phyloP scores from a whole-genome alignment of 1,140 invertebrate genomes.

The Caerostris darwini region DNA sequence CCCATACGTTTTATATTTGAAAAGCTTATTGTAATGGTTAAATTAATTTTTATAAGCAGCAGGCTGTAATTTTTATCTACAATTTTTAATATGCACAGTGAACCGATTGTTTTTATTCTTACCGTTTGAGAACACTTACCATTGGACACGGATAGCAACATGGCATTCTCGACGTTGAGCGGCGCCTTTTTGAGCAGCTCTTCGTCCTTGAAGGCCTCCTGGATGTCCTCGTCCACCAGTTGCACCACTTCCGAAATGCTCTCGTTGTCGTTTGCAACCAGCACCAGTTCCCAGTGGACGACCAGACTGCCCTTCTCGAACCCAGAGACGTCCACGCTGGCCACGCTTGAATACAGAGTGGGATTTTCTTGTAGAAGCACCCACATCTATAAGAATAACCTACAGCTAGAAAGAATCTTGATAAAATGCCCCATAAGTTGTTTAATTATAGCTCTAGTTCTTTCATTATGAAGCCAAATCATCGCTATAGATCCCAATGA shows the following conservation, averaged over 20 bases:
- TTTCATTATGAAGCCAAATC: too few relatives aligned
- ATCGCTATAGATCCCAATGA: too few relatives aligned
- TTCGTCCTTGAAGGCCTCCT: not conserved
- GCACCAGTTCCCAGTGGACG: not conserved
- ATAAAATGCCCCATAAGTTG: too few relatives aligned
- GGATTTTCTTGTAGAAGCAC: not conserved
- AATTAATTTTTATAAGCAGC: too few relatives aligned
- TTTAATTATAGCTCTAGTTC: too few relatives aligned
- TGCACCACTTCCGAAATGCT: not conserved
- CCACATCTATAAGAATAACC: not conserved
- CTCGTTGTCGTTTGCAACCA: not conserved
- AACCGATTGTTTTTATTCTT: too few relatives aligned
- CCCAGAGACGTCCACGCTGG: not conserved
- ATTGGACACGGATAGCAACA: not conserved
- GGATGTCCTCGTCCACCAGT: not conserved
- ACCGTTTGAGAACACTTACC: not conserved
- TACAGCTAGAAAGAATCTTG: too few relatives aligned
- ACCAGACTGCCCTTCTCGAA: slow-evolving; percentile 49
- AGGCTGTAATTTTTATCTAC: too few relatives aligned
- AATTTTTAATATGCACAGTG: too few relatives aligned
- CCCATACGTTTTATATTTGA: too few relatives aligned
- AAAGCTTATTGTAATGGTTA: too few relatives aligned
- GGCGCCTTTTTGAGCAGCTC: not conserved
- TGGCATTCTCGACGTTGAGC: slow-evolving; percentile 13
- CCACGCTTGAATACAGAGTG: not conserved